Conservation (phyloP, 2,113 vertebrate genomes). For the Cynopterus brachyotis region DNA sequence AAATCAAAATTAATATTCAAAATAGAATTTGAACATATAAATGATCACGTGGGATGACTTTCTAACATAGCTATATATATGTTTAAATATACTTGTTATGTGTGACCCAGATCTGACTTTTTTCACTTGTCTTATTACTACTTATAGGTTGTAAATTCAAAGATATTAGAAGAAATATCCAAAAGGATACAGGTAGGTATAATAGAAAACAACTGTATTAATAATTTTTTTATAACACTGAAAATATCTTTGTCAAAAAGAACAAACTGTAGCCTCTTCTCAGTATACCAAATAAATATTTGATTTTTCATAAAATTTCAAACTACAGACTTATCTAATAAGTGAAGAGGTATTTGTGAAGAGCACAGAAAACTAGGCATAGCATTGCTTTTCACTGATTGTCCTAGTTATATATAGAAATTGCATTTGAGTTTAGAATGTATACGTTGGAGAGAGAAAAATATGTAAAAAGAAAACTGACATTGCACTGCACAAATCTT, state of each 20-base stretch:
- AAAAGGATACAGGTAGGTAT: conserved; percentile 90
- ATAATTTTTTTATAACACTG: neutral
- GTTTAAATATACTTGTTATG: conserved; percentile 28
- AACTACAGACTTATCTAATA: neutral
- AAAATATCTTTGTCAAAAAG: conserved; percentile 32
- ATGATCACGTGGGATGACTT: neutral
- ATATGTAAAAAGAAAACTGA: neutral
- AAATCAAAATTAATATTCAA: conserved; percentile 20
- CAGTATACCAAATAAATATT: neutral
- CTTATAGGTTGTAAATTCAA: conserved; percentile 92
- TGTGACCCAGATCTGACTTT: conserved; percentile 49
- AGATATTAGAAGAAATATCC: conserved; percentile 90
- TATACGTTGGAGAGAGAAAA: neutral
- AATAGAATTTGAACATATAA: neutral
- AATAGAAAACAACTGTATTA: conserved; percentile 8
- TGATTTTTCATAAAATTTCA: conserved; percentile 31
- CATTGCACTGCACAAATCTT: neutral
- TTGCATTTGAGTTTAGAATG: neutral
- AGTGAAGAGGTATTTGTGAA: neutral
- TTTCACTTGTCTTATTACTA: conserved; percentile 53
- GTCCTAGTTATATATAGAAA: neutral
- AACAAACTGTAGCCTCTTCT: neutral
- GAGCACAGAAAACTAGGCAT: neutral
- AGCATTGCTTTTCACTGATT: neutral
- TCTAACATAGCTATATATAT: neutral